Base-by-base conservation (phyloP, 64 coral and sea anemone genomes). In the Montipora capricornis region DNA sequence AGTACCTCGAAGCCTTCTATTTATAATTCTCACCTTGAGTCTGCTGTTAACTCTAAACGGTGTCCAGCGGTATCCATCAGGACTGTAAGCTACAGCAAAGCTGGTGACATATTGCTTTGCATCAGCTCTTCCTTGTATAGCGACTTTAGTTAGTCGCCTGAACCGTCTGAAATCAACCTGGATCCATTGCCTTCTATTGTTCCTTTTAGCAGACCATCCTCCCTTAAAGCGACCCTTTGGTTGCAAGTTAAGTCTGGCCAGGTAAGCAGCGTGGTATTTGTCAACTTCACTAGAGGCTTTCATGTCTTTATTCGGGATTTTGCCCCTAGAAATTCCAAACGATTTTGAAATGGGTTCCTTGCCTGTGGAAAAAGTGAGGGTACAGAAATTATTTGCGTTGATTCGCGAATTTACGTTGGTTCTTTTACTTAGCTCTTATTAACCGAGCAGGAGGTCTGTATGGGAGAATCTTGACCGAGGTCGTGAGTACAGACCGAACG, bases 271-370 rank as follows among this genome's bases (percentile, higher is more conserved):
- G 49, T 88, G 88, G 75, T 94, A 82, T 51, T 49, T 37, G 60
- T 94, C 91, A 77, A 76, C 94, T 13, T 87, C 81, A 45, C 92
- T 97, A 2, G 95, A 97, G 14, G 95, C 95, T 47, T 79, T 91
- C 24, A 97, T 88, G 82, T 91, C 87, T 62, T 60, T 89, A 47
- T 88, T 93, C 4, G 59, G 67, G 37, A 97, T 70, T 75, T 84
- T 78, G 24, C 91, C 87, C 9, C 59, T 91, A 44, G 92, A 91
- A 12, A 97, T 47, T 9, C 95, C 95, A 22, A 89, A 59, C 37
- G 93, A n/a, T 75, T 44, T 80, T 11, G 69, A n/a, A n/a, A 62
- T 49, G 5, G 70, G 87, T 46, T 29, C 71, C 47, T 55, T 88
- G 75, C 57, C 93, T 94, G 58, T n/a, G 80, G 78, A 67, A 55